Evolutionary conservation across 37 sponge, comb jelly and placozoan species (phyloP), one percentile per base, ranked within the genome.

Genomic region (Halisarca cf. caerulea): DNA sequence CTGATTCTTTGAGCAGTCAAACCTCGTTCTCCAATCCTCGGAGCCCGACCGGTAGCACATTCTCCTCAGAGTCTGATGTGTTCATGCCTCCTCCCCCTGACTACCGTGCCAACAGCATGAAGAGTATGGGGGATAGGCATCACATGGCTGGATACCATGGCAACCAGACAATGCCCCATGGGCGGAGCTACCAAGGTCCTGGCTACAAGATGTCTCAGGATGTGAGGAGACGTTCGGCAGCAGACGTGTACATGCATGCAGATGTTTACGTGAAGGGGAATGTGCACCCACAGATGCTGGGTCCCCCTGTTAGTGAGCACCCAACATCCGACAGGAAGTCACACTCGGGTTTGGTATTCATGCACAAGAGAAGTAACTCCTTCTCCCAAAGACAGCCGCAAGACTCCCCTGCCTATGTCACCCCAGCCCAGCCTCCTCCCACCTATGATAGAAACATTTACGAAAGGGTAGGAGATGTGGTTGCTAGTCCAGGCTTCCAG

Each of bases 11-110:
- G 17, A 74, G 77, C 45, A 74, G 77, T 44, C 42, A 74, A n/a
- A 23, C 30, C 15, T 68, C 69, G 33, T 35, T 71, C 38, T 74
- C 77, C 42, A 74, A 74, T 6, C 77, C 77, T 39, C 77, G 77
- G 15, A 74, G 77, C 25, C 77, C 77, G 0, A 74, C 77, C 2
- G 77, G 45, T 2, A 74, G 77, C 45, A 34, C 35, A 27, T 74
- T 44, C 77, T 43, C 42, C 36, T 37, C 39, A 9, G 77, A 40
- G 17, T n/a, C 30, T 41, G 77, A 24, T 2, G 27, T 69, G 2
- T 36, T 28, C 2, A 2, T 2, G n/a, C 41, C 44, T 1, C 45
- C 42, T 30, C 45, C 77, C 15, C 64, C 6, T 4, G 77, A 74
- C 2, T 40, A 74, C 6, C 24, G 38, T 1, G 1, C 45, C 42